Evolutionary conservation across 35 echinoderm and acorn worm species (phyloP), one percentile per base, ranked within the genome.

Genomic region (Stichopus chloronotus): DNA sequence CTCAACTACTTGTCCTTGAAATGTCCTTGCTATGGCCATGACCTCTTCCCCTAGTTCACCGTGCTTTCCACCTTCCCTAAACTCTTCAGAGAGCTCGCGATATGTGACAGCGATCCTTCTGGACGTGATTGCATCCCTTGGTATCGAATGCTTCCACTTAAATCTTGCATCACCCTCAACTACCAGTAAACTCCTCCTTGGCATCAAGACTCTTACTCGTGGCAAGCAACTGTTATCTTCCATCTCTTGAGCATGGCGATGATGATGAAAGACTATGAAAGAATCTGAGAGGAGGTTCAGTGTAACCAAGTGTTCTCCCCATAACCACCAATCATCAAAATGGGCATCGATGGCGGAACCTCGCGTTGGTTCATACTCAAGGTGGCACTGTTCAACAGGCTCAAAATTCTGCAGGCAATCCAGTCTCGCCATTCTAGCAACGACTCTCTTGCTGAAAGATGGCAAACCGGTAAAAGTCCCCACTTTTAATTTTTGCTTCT

Each of bases 321-420:
- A 99, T 16, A 99, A 59, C 97, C 97, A 99, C 25, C 86, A 94
- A 63, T 99, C 97, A 55, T 99, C 97, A 74, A 93, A 93, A 55
- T 99, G 97, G 5, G 95, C 93, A 63, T 99, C 97, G 55, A 99
- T 99, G 24, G 97, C 52, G 2, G 97, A 99, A 16, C 97, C 95
- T 57, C 97, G 92, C 8, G 91, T 92, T 11, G 97, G 97, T 8
- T 78, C 57, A 72, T 99, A 99, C 16, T 99, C 97, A 25, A 99
- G 79, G 81, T 99, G 94, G 92, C 97, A 99, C 58, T 91, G 97
- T 86, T 99, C 97, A 0, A 99, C 93, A 5, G 95, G 95, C 8
- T 82, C 24, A 78, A 99, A 96, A 55, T 93, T 71, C 60, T 78
- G 11, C 79, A 96, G 57, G 11, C 12, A 12, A 19, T n/a, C 19